phyloP scores from a whole-genome alignment of 2,113 vertebrate species.

The Jacana jacana region DNA sequence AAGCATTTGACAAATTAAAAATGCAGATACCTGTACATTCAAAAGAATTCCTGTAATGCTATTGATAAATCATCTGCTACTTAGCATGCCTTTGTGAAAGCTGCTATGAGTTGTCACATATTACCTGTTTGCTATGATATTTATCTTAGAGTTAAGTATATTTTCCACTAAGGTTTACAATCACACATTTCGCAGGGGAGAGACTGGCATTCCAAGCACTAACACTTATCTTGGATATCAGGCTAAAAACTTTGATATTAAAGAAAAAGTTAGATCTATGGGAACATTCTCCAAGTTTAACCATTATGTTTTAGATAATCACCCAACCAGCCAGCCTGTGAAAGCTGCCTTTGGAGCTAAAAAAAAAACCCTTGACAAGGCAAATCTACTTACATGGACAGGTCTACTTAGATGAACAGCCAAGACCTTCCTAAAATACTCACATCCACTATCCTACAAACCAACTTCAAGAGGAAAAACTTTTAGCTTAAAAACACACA shows the following conservation, averaged over 20 bases:
- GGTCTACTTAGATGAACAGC: background rate
- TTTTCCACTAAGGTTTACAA: background rate
- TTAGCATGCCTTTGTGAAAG: background rate
- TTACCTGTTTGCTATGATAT: background rate
- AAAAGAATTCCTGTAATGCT: background rate
- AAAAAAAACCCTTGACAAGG: background rate
- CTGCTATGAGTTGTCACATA: background rate
- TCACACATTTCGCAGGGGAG: background rate
- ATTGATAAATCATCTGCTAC: background rate
- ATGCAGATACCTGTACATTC: background rate
- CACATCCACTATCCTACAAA: background rate
- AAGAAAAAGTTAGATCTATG: background rate
- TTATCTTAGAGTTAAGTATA: background rate
- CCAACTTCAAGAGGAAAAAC: background rate
- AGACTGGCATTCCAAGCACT: background rate
- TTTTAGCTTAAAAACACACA: background rate
- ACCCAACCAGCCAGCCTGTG: background rate
- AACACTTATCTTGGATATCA: background rate
- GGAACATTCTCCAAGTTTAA: background rate
- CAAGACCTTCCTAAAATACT: background rate
- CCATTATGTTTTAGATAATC: background rate
- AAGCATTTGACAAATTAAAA: slow-evolving; percentile 31
- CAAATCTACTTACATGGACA: background rate
- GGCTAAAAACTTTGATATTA: background rate
- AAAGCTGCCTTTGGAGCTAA: background rate